phyloP scores from a whole-genome alignment of 2,888 invertebrate species.

The Drosophila testacea region DNA sequence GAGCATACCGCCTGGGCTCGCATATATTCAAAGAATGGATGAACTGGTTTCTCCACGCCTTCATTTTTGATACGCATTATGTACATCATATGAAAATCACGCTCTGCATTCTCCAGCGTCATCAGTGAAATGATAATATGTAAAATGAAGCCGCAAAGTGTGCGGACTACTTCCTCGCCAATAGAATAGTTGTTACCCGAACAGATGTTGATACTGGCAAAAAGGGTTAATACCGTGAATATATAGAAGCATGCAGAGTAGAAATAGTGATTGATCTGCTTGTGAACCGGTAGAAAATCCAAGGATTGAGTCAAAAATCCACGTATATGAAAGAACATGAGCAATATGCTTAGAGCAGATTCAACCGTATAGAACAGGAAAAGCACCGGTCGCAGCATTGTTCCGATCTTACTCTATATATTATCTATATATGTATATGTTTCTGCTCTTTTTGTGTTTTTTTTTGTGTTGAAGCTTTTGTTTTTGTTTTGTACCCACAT shows the following conservation, averaged over 20 bases:
- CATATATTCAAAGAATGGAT: constrained; percentile 42
- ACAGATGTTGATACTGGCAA: constrained; percentile 56
- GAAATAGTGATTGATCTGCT: constrained; percentile 4
- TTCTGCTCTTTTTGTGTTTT: background rate
- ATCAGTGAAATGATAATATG: constrained; percentile 44
- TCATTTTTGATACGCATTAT: background rate
- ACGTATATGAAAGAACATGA: constrained; percentile 35
- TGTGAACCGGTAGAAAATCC: rapidly evolving
- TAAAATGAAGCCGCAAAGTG: constrained; percentile 15
- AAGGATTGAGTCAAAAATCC: constrained; percentile 28
- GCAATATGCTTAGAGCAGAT: constrained; percentile 26
- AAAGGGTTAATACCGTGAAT: constrained; percentile 41
- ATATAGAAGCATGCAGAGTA: constrained; percentile 25
- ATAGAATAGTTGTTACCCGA: constrained; percentile 25
- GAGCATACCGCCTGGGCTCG: constrained; percentile 40
- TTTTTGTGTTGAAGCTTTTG: background rate
- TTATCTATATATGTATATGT: constrained; percentile 9
- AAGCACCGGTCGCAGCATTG: constrained; percentile 43
- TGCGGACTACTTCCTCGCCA: constrained; percentile 38
- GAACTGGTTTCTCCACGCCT: constrained; percentile 29
- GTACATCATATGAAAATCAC: constrained; percentile 35
- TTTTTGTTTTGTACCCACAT: constrained; percentile 15
- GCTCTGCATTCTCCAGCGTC: constrained; percentile 44
- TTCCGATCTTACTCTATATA: background rate
- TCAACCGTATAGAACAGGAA: constrained; percentile 53